phyloP scores from a whole-genome alignment of 2,113 vertebrate genomes.

The Tachysurus vachellii region DNA sequence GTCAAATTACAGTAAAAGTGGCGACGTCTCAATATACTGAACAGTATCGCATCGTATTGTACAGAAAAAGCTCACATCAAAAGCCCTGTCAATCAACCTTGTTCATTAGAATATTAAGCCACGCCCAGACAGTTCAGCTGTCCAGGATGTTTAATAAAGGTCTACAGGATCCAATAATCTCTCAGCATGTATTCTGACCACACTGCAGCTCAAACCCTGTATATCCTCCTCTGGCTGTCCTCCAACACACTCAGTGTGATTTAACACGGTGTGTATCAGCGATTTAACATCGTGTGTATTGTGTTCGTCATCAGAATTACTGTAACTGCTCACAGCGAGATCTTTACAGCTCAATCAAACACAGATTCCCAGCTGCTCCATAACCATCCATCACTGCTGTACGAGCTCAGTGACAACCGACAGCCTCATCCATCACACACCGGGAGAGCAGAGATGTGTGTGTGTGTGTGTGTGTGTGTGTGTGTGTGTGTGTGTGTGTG shows the following conservation, averaged over 20 bases:
- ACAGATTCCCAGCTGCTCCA: conserved; percentile 1
- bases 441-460: background rate
- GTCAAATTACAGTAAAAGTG: background rate
- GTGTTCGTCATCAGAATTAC: conserved; percentile 4
- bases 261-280: background rate
- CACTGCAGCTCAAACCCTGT: background rate
- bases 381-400: conserved; percentile 33
- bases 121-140: background rate
- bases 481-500: conserved; percentile 19
- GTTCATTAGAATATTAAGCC: background rate
- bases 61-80: background rate
- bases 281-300: conserved; percentile 26
- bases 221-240: background rate
- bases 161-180: background rate
- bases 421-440: conserved; percentile 47
- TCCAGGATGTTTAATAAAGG: background rate
- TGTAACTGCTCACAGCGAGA: background rate
- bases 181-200: background rate
- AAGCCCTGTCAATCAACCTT: background rate
- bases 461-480: conserved; percentile 10
- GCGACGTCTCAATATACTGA: background rate
- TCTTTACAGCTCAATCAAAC: conserved; percentile 36
- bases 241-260: background rate
- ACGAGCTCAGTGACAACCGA: conserved; percentile 22
- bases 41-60: background rate